phyloP scores from a whole-genome alignment of 2,113 vertebrate species.

The Cryptomyrus ogoouensis region DNA sequence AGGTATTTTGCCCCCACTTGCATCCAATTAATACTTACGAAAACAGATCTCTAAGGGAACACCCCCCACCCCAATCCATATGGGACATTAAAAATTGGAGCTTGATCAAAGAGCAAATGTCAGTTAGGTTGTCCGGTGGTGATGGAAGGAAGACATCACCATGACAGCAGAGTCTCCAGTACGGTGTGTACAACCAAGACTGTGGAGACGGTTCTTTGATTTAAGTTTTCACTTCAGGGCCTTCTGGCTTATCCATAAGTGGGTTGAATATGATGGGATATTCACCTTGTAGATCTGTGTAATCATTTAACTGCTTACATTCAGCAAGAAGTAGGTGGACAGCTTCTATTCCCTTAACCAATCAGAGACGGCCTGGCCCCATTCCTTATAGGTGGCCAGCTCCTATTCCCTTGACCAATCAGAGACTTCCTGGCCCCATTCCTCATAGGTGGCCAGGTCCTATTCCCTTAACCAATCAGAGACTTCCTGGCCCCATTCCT shows the following conservation, averaged over 20 bases:
- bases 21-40: background rate
- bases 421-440: background rate
- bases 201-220: background rate
- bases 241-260: background rate
- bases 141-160: background rate
- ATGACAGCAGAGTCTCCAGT: background rate
- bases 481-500: background rate
- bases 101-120: background rate
- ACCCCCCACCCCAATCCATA: background rate
- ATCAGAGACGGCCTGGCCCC: background rate
- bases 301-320: background rate
- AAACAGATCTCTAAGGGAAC: background rate
- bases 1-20: background rate
- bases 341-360: background rate
- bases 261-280: background rate
- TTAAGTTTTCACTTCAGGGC: background rate
- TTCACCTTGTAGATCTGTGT: background rate
- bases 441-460: background rate
- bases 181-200: background rate
- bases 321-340: background rate
- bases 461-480: background rate
- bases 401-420: background rate
- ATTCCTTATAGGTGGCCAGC: background rate
- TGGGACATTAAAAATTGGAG: background rate
- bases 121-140: background rate